A percentile compares a stretch with the other conserved stretches of the same genome.
These are phyloP conservation scores for Cylloceria caligata DNA, from an alignment of 2,888 invertebrate species.

Conservation along the genomic window DNA sequence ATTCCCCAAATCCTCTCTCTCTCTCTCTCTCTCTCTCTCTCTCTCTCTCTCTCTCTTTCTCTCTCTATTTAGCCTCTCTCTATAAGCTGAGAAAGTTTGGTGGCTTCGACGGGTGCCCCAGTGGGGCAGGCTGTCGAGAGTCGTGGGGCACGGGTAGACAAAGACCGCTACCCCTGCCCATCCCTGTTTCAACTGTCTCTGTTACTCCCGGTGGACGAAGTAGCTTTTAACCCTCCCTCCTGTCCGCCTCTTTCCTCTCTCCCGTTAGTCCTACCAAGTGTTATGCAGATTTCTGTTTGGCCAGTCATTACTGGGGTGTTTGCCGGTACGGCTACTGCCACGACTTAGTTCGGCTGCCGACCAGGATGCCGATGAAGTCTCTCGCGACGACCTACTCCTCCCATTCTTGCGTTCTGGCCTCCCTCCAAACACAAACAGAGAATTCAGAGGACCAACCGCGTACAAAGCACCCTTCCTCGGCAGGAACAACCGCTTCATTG, in stretches of 20 bases:
- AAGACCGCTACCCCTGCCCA: conserved; percentile 59
- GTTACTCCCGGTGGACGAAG: conserved; percentile 62
- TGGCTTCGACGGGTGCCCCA: conserved; percentile 65
- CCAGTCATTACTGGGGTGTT: conserved; percentile 86
- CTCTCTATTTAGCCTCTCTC: conserved; percentile 76
- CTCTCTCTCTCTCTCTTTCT: too few species aligned
- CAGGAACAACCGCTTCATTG: conserved; percentile 71
- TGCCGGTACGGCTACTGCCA: conserved; percentile 80
- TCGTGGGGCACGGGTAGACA: conserved; percentile 57
- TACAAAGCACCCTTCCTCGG: conserved; percentile 62
- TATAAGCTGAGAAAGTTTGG: conserved; percentile 77
- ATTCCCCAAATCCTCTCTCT: conserved; percentile 55
- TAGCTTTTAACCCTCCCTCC: conserved; percentile 65
- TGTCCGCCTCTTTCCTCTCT: conserved; percentile 53
- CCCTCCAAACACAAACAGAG: conserved; percentile 23
- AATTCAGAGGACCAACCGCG: conserved; percentile 39
- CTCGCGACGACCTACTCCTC: conserved; percentile 45
- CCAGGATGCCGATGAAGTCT: conserved; percentile 55
- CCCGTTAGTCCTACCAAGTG: conserved; percentile 74
- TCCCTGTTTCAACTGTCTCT: conserved; percentile 59
- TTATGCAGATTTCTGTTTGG: conserved; percentile 88
- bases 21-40: conserved; percentile 18
- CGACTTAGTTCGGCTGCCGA: conserved; percentile 38
- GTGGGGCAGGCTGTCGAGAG: conserved; percentile 70
- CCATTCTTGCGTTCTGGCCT: conserved; percentile 54